Evolutionary conservation across 1,140 invertebrate genomes (phyloP), one percentile per base, ranked within the genome.

Genomic region (Drosophila cardini): DNA sequence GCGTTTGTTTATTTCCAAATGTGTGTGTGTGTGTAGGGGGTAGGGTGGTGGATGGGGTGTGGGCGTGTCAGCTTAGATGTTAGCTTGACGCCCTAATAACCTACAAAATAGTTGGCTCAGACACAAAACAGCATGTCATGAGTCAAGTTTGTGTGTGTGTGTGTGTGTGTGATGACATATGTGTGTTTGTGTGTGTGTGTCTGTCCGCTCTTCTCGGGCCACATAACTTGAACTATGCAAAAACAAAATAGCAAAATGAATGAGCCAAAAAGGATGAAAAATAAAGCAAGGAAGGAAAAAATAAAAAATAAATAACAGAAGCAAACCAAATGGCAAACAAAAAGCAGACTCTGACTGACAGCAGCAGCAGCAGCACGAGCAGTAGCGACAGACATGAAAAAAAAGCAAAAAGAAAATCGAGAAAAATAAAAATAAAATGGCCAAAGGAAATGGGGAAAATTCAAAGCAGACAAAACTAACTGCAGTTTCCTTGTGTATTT

Each of bases 21-120:
- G 2, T 15, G 34, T 64, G 58, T 46, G 21, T 57, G 9, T 34
- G 26, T 18, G 16, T 2, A 16, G 32, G 4, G 48, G 48, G 48
- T 8, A 30, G 13, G 4, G 30, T 70, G 63, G n/a, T n/a, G n/a
- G n/a, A n/a, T 26, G 21, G 21, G 64, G 60, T 79, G 50, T 72
- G 45, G 42, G 50, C 48, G 38, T 76, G 77, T 58, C 72, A 70
- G 56, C 62, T 26, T 85, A 64, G 77, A 42, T 70, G 74, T 76
- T 57, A 58, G 72, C 67, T 72, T 87, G 87, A 84, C 84, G 84
- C 84, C 84, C 84, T 87, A 89, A 87, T 87, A 87, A 87, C 84
- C 84, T 87, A 87, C 80, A 89, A 87, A 87, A 87, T 87, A 80
- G 83, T 89, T 87, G 84, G 84, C 83, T 45, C 61, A 65, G 68